phyloP scores from a whole-genome alignment of 2,113 vertebrate genomes.

The Montifringilla adamsi region DNA sequence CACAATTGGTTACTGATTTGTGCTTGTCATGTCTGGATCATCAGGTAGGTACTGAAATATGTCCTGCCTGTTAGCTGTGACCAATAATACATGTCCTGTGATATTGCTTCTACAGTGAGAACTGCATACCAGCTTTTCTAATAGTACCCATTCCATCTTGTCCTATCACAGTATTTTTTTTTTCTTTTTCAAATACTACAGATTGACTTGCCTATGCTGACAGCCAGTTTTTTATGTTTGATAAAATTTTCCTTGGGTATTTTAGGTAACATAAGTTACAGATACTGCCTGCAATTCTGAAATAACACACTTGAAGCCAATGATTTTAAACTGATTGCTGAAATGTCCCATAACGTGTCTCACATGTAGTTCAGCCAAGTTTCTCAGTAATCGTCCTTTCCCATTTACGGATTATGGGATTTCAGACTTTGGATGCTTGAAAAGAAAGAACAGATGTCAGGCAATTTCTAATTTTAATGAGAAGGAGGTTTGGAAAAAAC shows the following conservation, averaged over 20 bases:
- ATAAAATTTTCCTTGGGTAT: not conserved
- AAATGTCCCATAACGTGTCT: not conserved
- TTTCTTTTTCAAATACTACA: not conserved
- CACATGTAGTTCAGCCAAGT: not conserved
- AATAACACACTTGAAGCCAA: not conserved
- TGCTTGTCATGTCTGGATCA: not conserved
- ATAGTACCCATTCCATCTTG: not conserved
- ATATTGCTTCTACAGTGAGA: not conserved
- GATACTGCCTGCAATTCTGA: not conserved
- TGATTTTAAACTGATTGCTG: not conserved
- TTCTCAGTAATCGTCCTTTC: not conserved
- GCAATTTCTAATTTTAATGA: not conserved
- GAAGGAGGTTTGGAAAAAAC: not conserved
- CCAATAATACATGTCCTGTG: not conserved
- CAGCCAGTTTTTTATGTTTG: not conserved
- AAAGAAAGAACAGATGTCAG: not conserved
- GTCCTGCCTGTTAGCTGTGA: not conserved
- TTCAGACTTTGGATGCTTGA: not conserved
- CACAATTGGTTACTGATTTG: not conserved
- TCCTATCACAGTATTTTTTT: not conserved
- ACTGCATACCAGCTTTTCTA: not conserved
- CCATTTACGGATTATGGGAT: conserved; percentile 22
- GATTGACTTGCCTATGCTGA: not conserved
- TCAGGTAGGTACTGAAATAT: not conserved
- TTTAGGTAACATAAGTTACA: not conserved